Percentiles rank a stretch among this genome's conserved stretches.
phyloP scores from a whole-genome alignment of 2,113 vertebrate species.

The Sturnira hondurensis region DNA sequence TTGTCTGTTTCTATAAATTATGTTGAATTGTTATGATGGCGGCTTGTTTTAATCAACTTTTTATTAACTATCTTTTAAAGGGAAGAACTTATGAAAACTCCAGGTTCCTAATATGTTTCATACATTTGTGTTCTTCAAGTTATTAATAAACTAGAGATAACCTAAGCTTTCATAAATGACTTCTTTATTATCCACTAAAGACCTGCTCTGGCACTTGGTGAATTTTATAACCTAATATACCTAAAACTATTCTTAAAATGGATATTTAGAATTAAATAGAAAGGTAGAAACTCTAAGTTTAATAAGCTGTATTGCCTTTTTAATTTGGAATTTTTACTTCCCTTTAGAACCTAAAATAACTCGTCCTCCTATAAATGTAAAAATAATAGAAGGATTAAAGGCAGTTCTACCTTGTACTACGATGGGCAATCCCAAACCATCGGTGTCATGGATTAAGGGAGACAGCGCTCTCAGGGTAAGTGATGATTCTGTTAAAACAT shows the following conservation, averaged over 20 bases:
- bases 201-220: background rate
- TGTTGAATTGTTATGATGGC: background rate
- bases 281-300: slow-evolving; percentile 7
- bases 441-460: slow-evolving; percentile 95
- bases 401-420: slow-evolving; percentile 94
- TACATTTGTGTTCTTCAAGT: background rate
- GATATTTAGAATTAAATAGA: background rate
- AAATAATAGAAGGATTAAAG: slow-evolving; percentile 92
- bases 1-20: background rate
- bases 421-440: slow-evolving; percentile 95
- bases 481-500: background rate
- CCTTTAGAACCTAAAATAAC: slow-evolving; percentile 95
- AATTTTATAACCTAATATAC: background rate
- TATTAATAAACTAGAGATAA: background rate
- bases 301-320: background rate
- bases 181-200: background rate
- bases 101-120: background rate
- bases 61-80: background rate
- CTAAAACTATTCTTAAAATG: background rate
- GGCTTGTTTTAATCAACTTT: background rate
- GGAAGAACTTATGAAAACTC: background rate
- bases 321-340: slow-evolving; percentile 56
- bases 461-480: slow-evolving; percentile 90
- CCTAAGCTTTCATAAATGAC: background rate
- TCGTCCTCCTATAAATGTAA: slow-evolving; percentile 91